phyloP scores from a whole-genome alignment of 2,797 vertebrate species.

The Coreius guichenoti region DNA sequence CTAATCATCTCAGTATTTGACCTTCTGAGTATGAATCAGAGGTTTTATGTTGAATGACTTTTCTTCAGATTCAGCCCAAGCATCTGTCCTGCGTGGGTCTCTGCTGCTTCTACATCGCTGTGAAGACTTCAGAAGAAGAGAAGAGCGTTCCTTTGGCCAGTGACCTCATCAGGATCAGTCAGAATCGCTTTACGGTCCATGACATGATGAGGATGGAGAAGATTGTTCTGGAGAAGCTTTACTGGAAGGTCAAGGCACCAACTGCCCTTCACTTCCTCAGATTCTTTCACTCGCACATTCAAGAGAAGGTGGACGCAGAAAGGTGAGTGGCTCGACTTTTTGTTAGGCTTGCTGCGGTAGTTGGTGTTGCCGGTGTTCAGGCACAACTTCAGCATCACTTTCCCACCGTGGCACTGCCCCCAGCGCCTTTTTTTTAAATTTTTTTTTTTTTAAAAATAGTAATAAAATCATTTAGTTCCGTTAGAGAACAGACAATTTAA shows the following conservation, averaged over 20 bases:
- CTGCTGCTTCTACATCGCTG: conserved; percentile 93
- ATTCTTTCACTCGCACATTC: conserved; percentile 83
- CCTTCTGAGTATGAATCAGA: too few species aligned
- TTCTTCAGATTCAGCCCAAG: conserved; percentile 91
- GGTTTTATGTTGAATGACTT: background rate
- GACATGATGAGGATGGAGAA: conserved; percentile 99
- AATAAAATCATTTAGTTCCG: too few species aligned
- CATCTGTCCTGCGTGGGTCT: conserved; percentile 94
- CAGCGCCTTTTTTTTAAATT: too few species aligned
- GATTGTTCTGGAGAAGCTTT: conserved; percentile 92
- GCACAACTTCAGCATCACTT: too few species aligned
- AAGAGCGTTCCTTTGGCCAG: conserved; percentile 90
- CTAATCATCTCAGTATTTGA: background rate
- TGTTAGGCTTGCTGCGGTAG: too few species aligned
- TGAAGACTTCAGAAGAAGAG: conserved; percentile 91
- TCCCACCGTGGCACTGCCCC: too few species aligned
- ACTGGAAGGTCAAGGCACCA: conserved; percentile 90
- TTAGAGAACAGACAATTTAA: too few species aligned
- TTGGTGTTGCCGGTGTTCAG: too few species aligned
- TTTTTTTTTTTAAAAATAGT: too few species aligned
- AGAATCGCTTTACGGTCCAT: conserved; percentile 92
- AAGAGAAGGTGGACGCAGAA: conserved; percentile 83
- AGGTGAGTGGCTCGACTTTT: conserved; percentile 74
- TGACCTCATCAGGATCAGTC: conserved; percentile 94
- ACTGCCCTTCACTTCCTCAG: conserved; percentile 91